Conservation (phyloP, 2,113 vertebrate genomes). For the Mobula hypostoma region DNA sequence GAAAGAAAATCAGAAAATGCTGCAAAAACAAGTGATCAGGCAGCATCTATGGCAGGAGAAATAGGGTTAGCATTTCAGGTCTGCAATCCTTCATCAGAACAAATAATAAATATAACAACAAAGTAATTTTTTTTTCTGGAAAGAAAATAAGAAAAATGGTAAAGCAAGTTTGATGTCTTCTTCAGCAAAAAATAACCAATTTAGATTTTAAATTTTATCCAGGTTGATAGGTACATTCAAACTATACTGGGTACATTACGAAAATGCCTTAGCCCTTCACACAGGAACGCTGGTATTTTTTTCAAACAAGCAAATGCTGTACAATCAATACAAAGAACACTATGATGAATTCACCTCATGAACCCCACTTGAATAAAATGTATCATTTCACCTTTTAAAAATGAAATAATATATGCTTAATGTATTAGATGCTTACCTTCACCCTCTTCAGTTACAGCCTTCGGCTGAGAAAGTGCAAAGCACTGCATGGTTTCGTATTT, state of each 20-base stretch:
- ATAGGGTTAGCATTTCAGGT: too few species aligned
- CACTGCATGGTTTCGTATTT: slow-evolving; percentile 97
- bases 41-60: too few species aligned
- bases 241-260: neutral
- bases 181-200: neutral
- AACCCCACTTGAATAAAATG: neutral
- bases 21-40: too few species aligned
- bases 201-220: neutral
- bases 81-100: too few species aligned
- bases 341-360: too few species aligned
- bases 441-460: slow-evolving; percentile 94
- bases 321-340: neutral
- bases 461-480: slow-evolving; percentile 91
- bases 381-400: neutral
- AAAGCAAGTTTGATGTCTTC: neutral
- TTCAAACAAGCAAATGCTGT: neutral
- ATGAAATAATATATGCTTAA: neutral
- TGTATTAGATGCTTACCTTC: slow-evolving; percentile 66
- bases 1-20: too few species aligned
- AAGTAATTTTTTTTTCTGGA: too few species aligned
- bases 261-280: neutral
- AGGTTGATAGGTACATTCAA: neutral
- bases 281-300: neutral
- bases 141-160: neutral
- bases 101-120: too few species aligned